phyloP scores from a whole-genome alignment of 2,113 vertebrate species.

The Ondatra zibethicus region DNA sequence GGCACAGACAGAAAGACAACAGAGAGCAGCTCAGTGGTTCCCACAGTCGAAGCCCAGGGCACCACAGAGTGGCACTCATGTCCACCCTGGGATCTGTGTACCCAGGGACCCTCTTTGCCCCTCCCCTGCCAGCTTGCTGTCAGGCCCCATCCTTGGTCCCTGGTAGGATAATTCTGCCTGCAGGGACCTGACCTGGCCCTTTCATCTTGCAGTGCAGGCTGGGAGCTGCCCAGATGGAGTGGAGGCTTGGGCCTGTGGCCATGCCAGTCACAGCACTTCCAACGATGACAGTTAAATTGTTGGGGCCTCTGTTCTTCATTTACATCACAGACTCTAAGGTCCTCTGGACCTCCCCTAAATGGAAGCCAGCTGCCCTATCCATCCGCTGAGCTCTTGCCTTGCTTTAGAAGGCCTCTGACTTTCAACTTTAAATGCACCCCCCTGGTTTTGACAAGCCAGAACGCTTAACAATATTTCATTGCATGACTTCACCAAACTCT shows the following conservation, averaged over 20 bases:
- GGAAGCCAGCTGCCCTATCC: slow-evolving; percentile 93
- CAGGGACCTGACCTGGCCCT: slow-evolving; percentile 88
- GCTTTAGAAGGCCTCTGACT: slow-evolving; percentile 87
- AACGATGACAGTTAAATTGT: slow-evolving; percentile 95
- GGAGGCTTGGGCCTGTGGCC: slow-evolving; percentile 82
- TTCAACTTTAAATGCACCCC: slow-evolving; percentile 87
- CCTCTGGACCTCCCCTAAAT: slow-evolving; percentile 90
- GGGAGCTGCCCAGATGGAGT: slow-evolving; percentile 87
- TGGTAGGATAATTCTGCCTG: slow-evolving; percentile 84
- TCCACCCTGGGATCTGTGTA: neutral
- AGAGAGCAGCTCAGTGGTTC: rapidly evolving
- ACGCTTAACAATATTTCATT: slow-evolving; percentile 90
- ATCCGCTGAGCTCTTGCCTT: slow-evolving; percentile 86
- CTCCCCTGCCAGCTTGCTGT: neutral
- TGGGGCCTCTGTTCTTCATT: slow-evolving; percentile 93
- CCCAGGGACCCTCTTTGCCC: slow-evolving; percentile 58
- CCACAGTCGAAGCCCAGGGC: neutral
- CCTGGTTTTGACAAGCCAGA: slow-evolving; percentile 86
- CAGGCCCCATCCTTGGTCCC: slow-evolving; percentile 86
- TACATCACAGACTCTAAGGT: slow-evolving; percentile 90
- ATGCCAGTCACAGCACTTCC: slow-evolving; percentile 88
- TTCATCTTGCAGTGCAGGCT: slow-evolving; percentile 91
- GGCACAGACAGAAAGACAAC: neutral
- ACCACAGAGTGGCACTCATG: rapidly evolving
- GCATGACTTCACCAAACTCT: slow-evolving; percentile 87